Conservation (phyloP, 2,888 invertebrate species). For the Stegana nigrithorax region DNA sequence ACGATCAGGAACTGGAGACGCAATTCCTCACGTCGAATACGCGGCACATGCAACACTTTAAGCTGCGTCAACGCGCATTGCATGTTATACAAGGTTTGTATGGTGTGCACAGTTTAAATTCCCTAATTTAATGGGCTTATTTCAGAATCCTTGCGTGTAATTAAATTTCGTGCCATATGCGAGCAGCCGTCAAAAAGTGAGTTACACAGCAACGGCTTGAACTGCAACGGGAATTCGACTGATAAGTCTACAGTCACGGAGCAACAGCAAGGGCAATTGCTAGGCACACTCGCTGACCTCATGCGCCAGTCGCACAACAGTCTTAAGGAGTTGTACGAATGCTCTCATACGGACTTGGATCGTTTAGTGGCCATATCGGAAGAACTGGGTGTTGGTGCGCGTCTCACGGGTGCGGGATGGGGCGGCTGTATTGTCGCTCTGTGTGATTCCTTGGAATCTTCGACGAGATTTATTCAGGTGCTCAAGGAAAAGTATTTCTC, state of each 20-base stretch:
- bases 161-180: constrained; percentile 79
- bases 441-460: constrained; percentile 71
- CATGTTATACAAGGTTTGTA: constrained; percentile 88
- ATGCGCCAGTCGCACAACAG: constrained; percentile 93
- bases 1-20: constrained; percentile 73
- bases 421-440: constrained; percentile 94
- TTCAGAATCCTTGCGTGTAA: constrained; percentile 87
- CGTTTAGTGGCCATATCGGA: constrained; percentile 80
- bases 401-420: constrained; percentile 98
- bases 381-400: constrained; percentile 80
- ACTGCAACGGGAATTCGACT: background rate
- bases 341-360: constrained; percentile 91
- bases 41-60: constrained; percentile 74
- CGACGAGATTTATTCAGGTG: constrained; percentile 75
- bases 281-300: constrained; percentile 76
- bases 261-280: too few relatives aligned
- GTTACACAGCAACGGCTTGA: too few relatives aligned
- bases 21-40: constrained; percentile 77
- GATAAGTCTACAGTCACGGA: constrained; percentile 30
- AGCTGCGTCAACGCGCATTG: constrained; percentile 85
- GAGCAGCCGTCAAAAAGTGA: constrained; percentile 48
- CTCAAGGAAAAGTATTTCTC: constrained; percentile 80
- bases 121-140: background rate
- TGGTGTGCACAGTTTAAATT: background rate
- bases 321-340: constrained; percentile 87